Evolutionary conservation across 2,113 vertebrate genomes (phyloP), one percentile per base, ranked within the genome.

Genomic region (Strix uralensis): DNA sequence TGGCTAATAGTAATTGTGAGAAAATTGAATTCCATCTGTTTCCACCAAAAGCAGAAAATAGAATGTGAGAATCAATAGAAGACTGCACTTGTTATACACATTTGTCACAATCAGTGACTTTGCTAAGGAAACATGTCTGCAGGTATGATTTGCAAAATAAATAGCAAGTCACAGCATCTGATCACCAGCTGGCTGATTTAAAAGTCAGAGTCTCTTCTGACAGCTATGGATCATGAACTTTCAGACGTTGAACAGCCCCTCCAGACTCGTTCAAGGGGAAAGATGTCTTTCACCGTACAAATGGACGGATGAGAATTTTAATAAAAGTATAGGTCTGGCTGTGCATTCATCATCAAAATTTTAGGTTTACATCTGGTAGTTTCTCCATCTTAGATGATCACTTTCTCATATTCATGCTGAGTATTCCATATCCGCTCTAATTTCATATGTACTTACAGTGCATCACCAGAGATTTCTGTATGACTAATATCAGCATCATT

Each of bases 1-100:
- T 97, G 96, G 95, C 96, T 97, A 97, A 96, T 97, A 97, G 85
- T 92, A 95, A 97, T 96, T 95, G 96, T 96, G 96, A 96, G 96
- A 97, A 97, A 95, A 96, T 92, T 93, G 81, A 94, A 95, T 96
- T 96, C 96, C 96, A 97, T 97, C 96, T 97, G 96, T 94, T 96
- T 96, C 95, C 96, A 96, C 94, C 96, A 83, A 96, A 93, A 86
- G 92, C 82, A 23, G 96, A 94, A 96, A 97, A 96, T 96, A 96
- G 95, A 97, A 96, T 86, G 96, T 97, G 96, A 86, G 96, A 97
- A 96, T 97, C 96, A 96, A 97, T 96, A 97, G 96, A 96, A 86
- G 92, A 73, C 96, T 92, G 93, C 93, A 96, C 96, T 97, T 95
- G 94, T 90, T 97, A 97, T 32, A 94, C 95, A 77, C 82, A 96